Evolutionary conservation across 2,113 vertebrate genomes (phyloP), one percentile per base, ranked within the genome.

Genomic region (Odocoileus hemionus): DNA sequence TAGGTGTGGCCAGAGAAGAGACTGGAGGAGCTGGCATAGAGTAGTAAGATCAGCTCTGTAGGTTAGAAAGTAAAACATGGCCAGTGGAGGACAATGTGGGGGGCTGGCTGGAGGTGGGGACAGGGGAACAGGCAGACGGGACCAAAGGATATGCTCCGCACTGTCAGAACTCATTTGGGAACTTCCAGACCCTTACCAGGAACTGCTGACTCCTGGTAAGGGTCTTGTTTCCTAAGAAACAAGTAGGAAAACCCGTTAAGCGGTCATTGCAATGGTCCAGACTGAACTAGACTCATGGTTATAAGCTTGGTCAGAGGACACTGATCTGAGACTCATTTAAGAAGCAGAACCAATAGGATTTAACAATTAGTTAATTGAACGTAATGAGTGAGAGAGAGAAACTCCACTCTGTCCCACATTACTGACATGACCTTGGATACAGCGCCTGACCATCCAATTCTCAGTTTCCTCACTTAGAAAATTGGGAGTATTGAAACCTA

Each of bases 401-500:
- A 84, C 43, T 89, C 3, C 0, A 2, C 30, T 90, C 76, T 3
- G 43, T 14, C n/a, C 39, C 58, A 76, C 39, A 19, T 82, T 90
- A 33, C 14, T 36, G 61, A 30, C 25, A 45, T 55, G 45, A 64
- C 64, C 64, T 85, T 52, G 16, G 79, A 91, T 52, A 28, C 36
- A 79, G 19, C 23, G 50, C 54, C 39, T 47, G 57, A 47, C 9
- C 70, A 88, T 82, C 57, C 55, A 86, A 36, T 76, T 86, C 85
- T 78, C 45, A 30, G 33, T 88, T 87, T 85, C 47, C 23, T 85
- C 64, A 54, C 95, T 92, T 96, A 60, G 86, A 91, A 96, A 88
- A 55, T 30, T 45, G 52, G 39, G 16, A 83, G 84, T 60, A 76
- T 45, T 55, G 52, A 91, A 84, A 33, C n/a, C 30, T 12, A 39